Evolutionary conservation across 2,888 invertebrate genomes (phyloP).

Genomic region (Stictocephala bisonia): DNA sequence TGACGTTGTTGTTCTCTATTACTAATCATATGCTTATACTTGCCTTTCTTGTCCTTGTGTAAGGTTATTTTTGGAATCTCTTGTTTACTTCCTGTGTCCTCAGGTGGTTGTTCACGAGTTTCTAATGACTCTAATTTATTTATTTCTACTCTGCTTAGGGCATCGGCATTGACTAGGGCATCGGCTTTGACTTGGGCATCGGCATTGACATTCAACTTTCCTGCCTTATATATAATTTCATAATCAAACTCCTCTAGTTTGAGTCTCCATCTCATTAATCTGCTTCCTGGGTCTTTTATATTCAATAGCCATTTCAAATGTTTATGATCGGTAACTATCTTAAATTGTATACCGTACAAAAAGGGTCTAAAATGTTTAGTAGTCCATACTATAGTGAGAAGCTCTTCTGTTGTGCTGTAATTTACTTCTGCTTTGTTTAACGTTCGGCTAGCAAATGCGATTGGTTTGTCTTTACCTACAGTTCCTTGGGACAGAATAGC

Average conservation of each 20-base stretch:
- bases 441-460: not conserved
- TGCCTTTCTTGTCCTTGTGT: too few relatives aligned
- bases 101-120: too few relatives aligned
- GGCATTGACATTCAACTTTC: not conserved
- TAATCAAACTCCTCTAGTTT: not conserved
- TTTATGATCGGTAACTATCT: constrained; percentile 63
- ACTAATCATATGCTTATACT: too few relatives aligned
- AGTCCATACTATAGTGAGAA: not conserved
- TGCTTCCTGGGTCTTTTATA: not conserved
- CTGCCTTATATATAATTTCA: not conserved
- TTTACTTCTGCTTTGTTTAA: not conserved
- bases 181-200: too few relatives aligned
- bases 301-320: constrained; percentile 62
- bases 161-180: too few relatives aligned
- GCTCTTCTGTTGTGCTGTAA: not conserved
- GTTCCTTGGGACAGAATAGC: not conserved
- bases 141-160: not conserved
- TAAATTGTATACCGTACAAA: constrained; percentile 61
- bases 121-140: too few relatives aligned
- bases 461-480: not conserved
- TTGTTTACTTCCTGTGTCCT: too few relatives aligned
- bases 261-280: not conserved
- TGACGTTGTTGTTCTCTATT: not conserved
- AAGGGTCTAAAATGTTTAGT: not conserved
- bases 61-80: too few relatives aligned